Evolutionary conservation across 2,888 invertebrate species (phyloP), one percentile per base, ranked within the genome.

Genomic region (Drosophila histrio): DNA sequence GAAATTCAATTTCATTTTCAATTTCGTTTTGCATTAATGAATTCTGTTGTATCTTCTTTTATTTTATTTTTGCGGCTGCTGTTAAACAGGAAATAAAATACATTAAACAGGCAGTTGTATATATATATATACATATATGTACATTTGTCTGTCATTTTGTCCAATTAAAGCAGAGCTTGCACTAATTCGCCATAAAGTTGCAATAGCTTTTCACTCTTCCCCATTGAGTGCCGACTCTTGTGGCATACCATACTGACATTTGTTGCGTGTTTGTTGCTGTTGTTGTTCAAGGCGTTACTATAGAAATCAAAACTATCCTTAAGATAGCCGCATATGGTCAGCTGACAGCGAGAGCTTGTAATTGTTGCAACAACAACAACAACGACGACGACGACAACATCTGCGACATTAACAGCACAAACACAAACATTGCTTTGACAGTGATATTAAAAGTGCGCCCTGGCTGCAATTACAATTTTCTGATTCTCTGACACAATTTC

Each of bases 161-260:
- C 73, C 86, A 79, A 87, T 87, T 87, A 76, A 69, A 85, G 79
- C 69, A 67, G 67, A 76, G 67, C 72, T 68, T 79, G 85, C 60
- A 81, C 87, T 79, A 85, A 87, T 87, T 88, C 79, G 75, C 89
- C 87, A 79, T 87, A 52, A 87, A 76, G 69, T 65, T 75, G 65
- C 26, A 38, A 77, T 50, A 32, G 58, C 67, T 73, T 81, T 81
- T 79, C 82, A 66, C 79, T 79, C 81, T 74, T 65, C 22, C 36
- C 9, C 19, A 30, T 19, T 47, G 46, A 30, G 24, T 53, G 44
- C 44, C 61, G 36, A 49, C 15, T 17, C 17, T 36, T 49, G 44
- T 13, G 22, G 68, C 77, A 82, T 79, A 58, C 74, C 80, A 58
- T 47, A 47, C 61, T 59, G 71, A 64, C 68, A 82, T 56, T 34